Evolutionary conservation across 2,797 vertebrate genomes (phyloP).

Genomic region (Bovichtus variegatus): DNA sequence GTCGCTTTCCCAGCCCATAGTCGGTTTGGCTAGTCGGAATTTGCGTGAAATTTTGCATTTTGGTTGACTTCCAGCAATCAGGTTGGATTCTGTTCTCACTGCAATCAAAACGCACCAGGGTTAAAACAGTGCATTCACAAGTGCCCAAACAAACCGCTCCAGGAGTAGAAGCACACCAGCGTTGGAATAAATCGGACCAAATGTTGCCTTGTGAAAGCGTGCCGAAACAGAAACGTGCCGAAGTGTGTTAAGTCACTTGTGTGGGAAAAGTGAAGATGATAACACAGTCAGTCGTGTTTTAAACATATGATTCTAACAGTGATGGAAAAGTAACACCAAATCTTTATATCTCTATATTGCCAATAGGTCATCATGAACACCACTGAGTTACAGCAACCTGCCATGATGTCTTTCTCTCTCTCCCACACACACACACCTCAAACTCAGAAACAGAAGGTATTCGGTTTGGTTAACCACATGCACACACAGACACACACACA

Average conservation of each 20-base stretch:
- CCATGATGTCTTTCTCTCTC: background rate
- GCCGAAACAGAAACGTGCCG: background rate
- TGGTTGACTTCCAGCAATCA: too few relatives aligned
- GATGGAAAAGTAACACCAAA: background rate
- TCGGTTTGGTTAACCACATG: slow-evolving; percentile 6
- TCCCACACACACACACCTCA: background rate
- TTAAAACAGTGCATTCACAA: too few relatives aligned
- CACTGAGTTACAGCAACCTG: slow-evolving; percentile 15
- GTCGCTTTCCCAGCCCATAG: too few relatives aligned
- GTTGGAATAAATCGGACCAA: too few relatives aligned
- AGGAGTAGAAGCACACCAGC: too few relatives aligned
- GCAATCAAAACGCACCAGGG: too few relatives aligned
- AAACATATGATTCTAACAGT: slow-evolving; percentile 18
- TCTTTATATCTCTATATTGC: slow-evolving; percentile 20
- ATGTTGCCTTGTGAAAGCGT: too few relatives aligned
- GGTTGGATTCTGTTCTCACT: too few relatives aligned
- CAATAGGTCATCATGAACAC: slow-evolving; percentile 22
- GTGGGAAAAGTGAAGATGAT: slow-evolving; percentile 9
- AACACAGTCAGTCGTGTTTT: slow-evolving; percentile 8
- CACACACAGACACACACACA: background rate
- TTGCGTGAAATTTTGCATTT: too few relatives aligned
- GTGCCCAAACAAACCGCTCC: too few relatives aligned
- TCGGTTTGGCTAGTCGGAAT: too few relatives aligned
- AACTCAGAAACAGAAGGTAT: slow-evolving; percentile 42
- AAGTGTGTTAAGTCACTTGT: slow-evolving; percentile 1